These are phyloP conservation scores for Poecile montanus DNA, from an alignment of 2,797 vertebrate species.

Conservation along the genomic window DNA sequence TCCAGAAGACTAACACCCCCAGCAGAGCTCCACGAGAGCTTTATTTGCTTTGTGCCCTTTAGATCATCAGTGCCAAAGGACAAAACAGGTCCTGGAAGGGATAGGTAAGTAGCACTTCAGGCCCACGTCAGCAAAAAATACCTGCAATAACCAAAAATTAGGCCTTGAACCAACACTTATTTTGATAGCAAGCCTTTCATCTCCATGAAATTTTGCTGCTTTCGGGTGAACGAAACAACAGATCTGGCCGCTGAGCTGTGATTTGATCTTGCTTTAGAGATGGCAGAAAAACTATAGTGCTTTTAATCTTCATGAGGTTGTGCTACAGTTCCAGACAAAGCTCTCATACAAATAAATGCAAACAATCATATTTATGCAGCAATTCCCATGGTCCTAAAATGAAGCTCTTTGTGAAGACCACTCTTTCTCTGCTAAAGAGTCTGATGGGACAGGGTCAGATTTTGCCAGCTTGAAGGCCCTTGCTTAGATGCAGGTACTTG, in stretches of 20 bases:
- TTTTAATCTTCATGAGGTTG: background rate
- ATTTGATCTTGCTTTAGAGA: background rate
- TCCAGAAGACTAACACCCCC: background rate
- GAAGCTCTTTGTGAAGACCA: background rate
- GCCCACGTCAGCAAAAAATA: background rate
- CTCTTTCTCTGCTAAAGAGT: background rate
- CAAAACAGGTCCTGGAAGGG: background rate
- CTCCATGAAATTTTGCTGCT: background rate
- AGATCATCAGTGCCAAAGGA: background rate
- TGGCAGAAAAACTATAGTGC: background rate
- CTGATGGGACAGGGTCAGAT: background rate
- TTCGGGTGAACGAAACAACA: rapidly evolving
- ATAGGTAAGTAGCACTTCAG: background rate
- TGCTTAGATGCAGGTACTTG: background rate
- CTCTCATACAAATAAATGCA: background rate
- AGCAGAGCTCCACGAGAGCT: background rate
- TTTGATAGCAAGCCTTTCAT: background rate
- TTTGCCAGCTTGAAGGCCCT: background rate
- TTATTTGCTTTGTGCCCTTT: background rate
- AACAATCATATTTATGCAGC: background rate
- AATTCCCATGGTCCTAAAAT: background rate
- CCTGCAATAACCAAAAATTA: background rate
- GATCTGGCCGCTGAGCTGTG: background rate
- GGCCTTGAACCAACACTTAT: background rate
- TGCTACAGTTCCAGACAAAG: background rate